Conservation (phyloP, 1,140 invertebrate genomes). For the Eumaeus atala region DNA sequence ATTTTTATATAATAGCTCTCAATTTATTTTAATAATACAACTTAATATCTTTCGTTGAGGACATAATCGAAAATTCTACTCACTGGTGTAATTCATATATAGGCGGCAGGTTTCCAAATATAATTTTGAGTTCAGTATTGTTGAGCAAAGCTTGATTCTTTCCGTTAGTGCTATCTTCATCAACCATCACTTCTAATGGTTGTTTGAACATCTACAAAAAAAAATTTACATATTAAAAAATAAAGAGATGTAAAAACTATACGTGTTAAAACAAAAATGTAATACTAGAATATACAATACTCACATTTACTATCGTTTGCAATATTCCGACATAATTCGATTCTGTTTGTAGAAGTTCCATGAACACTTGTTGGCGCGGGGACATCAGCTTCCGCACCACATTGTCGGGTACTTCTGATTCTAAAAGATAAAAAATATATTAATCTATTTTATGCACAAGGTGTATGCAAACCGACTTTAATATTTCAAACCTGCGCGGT, state of each 20-base stretch:
- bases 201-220: constrained; percentile 90
- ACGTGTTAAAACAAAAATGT: constrained; percentile 3
- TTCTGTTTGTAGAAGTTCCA: constrained; percentile 96
- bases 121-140: constrained; percentile 94
- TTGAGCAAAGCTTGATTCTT: constrained; percentile 84
- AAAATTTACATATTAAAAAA: constrained; percentile 15
- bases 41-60: too few relatives aligned
- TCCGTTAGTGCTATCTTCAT: constrained; percentile 75
- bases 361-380: constrained; percentile 89
- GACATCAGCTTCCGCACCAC: constrained; percentile 81
- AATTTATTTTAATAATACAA: too few relatives aligned
- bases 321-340: constrained; percentile 97
- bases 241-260: not conserved
- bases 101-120: constrained; percentile 96
- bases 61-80: constrained; percentile 27
- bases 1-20: too few relatives aligned
- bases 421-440: constrained; percentile 30
- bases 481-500: not conserved
- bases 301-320: constrained; percentile 82
- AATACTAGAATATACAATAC: constrained; percentile 14
- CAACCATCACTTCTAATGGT: constrained; percentile 87
- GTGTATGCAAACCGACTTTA: too few relatives aligned
- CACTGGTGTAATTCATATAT: constrained; percentile 93
- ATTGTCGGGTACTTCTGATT: constrained; percentile 75
- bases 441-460: too few relatives aligned